These are phyloP conservation scores for Phragmatobia fuliginosa DNA, from an alignment of 2,888 invertebrate species.

Conservation along the genomic window DNA sequence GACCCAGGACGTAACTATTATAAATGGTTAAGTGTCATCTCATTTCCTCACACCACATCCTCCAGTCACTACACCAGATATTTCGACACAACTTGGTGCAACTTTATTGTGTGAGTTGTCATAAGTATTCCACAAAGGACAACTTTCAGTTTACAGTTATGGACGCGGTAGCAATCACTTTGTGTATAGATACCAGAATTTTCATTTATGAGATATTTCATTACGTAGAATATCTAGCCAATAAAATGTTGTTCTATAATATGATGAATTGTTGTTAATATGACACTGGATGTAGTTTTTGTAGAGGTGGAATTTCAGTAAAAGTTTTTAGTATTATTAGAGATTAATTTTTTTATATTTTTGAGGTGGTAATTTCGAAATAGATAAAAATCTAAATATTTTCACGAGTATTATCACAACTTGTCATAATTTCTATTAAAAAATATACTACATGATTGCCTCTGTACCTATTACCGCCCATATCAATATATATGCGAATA, in stretches of 20 bases:
- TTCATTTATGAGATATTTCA: too few relatives aligned
- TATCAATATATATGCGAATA: background rate
- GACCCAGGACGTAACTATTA: conserved; percentile 40
- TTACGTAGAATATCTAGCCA: too few relatives aligned
- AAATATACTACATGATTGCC: background rate
- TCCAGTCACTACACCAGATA: conserved; percentile 73
- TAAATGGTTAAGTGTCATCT: conserved; percentile 31
- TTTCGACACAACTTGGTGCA: conserved; percentile 63
- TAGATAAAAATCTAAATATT: too few relatives aligned
- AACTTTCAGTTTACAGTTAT: background rate
- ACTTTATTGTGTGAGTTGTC: background rate
- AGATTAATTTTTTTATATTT: background rate
- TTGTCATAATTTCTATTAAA: background rate
- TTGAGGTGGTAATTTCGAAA: background rate
- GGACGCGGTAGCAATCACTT: background rate
- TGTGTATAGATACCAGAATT: background rate
- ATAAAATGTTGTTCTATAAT: background rate
- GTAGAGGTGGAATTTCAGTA: background rate
- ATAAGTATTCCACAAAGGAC: background rate
- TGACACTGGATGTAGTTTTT: background rate
- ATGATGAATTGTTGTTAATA: background rate
- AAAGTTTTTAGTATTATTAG: background rate
- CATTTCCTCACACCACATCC: conserved; percentile 77
- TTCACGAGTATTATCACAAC: background rate
- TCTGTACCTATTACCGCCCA: background rate